Evolutionary conservation across 1,140 invertebrate genomes (phyloP).

Genomic region (Zaprionus taronus): DNA sequence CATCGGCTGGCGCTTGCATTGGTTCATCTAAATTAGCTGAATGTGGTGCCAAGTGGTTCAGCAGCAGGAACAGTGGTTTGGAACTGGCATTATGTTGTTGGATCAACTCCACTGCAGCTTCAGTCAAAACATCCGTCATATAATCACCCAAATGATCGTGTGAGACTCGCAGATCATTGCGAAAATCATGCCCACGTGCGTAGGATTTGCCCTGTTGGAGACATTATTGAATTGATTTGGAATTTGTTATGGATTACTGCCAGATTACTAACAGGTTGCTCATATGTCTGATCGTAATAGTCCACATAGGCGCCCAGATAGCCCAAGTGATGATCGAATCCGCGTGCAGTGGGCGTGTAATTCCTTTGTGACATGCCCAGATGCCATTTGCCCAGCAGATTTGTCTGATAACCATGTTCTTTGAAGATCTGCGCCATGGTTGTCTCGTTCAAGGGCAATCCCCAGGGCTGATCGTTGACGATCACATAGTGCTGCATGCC

Average conservation of each 20-base stretch:
- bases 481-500: constrained; percentile 93
- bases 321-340: constrained; percentile 93
- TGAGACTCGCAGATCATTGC: constrained; percentile 87
- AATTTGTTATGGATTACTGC: background rate
- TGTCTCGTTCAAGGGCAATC: constrained; percentile 90
- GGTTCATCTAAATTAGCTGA: constrained; percentile 88
- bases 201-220: constrained; percentile 40
- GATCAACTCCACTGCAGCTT: constrained; percentile 89
- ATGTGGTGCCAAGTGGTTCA: constrained; percentile 93
- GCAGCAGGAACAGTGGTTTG: constrained; percentile 90
- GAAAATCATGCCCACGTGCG: constrained; percentile 88
- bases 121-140: constrained; percentile 91
- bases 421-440: constrained; percentile 91
- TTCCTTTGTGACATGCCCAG: constrained; percentile 89
- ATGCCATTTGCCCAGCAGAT: constrained; percentile 96
- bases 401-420: constrained; percentile 91
- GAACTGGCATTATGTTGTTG: constrained; percentile 51
- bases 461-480: constrained; percentile 89
- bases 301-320: constrained; percentile 93
- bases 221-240: background rate
- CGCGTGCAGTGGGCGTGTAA: constrained; percentile 91
- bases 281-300: constrained; percentile 90
- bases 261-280: constrained; percentile 85
- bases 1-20: constrained; percentile 91
- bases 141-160: constrained; percentile 88